phyloP scores from a whole-genome alignment of 2,888 invertebrate species.

The Apomyelois bistriatella region DNA sequence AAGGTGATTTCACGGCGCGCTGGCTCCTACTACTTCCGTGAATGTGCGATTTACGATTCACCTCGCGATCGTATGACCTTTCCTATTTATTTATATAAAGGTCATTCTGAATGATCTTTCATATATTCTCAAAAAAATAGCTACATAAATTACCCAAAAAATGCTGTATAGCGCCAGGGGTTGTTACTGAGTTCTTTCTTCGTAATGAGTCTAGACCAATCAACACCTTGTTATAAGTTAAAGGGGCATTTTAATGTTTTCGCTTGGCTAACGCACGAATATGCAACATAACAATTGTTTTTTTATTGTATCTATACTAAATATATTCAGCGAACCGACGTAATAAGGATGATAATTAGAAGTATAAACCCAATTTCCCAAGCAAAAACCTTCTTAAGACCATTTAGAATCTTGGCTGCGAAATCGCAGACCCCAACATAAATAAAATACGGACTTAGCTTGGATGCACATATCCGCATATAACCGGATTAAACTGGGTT shows the following conservation, averaged over 20 bases:
- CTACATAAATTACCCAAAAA: no score
- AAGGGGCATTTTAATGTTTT: no score
- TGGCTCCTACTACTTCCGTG: constrained; percentile 16
- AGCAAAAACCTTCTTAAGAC: background rate
- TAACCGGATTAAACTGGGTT: constrained; percentile 28
- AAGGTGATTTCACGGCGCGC: constrained; percentile 21
- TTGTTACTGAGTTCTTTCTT: no score
- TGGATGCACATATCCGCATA: constrained; percentile 35
- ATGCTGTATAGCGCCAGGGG: no score
- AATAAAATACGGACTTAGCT: constrained; percentile 30
- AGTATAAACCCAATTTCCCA: background rate
- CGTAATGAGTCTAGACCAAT: no score
- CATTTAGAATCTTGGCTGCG: constrained; percentile 28
- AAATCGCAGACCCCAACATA: constrained; percentile 25
- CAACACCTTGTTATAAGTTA: no score
- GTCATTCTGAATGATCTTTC: background rate
- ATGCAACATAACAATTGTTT: no score
- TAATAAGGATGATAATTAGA: no score
- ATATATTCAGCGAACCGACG: no score
- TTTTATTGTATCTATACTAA: no score
- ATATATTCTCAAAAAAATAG: no score
- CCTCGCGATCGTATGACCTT: background rate
- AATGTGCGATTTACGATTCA: constrained; percentile 12
- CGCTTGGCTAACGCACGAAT: no score
- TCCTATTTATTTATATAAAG: background rate